phyloP scores from a whole-genome alignment of 35 echinoderm and acorn worm genomes.

The Lytechinus pictus region DNA sequence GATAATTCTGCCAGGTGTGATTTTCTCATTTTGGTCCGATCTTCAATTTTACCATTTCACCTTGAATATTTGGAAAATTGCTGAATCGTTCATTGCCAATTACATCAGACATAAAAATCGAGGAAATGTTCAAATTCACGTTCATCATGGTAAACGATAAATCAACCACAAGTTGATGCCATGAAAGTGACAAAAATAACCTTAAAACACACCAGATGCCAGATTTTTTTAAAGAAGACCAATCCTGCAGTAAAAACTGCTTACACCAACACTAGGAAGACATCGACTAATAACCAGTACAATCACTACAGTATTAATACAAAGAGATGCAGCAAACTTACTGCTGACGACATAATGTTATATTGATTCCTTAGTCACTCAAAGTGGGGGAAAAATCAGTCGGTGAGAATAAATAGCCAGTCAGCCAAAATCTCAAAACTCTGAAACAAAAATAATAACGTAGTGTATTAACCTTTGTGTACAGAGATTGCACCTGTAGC shows the following conservation, averaged over 20 bases:
- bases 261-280: neutral
- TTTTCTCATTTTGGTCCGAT: neutral
- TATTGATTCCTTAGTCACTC: neutral
- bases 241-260: neutral
- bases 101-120: neutral
- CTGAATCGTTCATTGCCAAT: neutral
- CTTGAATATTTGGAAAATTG: neutral
- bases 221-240: neutral
- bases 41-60: neutral
- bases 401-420: neutral
- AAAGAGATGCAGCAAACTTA: neutral
- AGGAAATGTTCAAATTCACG: neutral
- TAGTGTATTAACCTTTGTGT: too few species aligned
- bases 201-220: neutral
- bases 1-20: neutral
- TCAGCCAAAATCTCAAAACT: neutral
- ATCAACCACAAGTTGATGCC: neutral
- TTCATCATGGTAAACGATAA: neutral
- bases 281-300: neutral
- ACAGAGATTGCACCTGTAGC: too few species aligned
- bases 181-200: neutral
- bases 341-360: neutral
- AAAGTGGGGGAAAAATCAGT: neutral
- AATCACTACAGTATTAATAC: neutral
- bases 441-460: neutral